Evolutionary conservation across 2,113 vertebrate species (phyloP), one percentile per base, ranked within the genome.

Genomic region (Gallinago jamesoni): DNA sequence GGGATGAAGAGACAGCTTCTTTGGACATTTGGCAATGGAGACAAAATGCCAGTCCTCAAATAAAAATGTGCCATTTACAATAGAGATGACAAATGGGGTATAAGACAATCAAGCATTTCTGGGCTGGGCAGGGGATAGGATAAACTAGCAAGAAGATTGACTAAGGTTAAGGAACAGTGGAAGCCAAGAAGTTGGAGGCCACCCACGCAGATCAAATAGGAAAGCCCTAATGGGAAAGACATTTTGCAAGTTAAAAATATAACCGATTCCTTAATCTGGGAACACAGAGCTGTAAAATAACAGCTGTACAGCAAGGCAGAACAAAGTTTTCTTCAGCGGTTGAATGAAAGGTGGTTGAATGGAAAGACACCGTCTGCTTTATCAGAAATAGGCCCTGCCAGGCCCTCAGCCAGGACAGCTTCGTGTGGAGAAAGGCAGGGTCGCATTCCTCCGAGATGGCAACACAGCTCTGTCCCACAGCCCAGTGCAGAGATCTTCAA

Each of bases 201-300:
- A 97, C 95, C 94, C 95, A 94, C 9, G 1, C 77, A 95, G 96
- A 97, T 96, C 93, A 97, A 97, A 85, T 27, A 20, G 60, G 60
- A 84, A 89, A 96, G 62, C 0, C 0, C 47, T 95, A 93, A 95
- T 83, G 93, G 78, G 55, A 96, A 96, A 96, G 93, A 90, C 93
- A 95, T 94, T 94, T 87, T 95, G 60, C 25, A 68, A 91, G 90
- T 89, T 94, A 96, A 93, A 97, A 96, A 89, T 92, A 78, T 17
- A 90, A 94, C 56, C 0, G 0, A 76, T 37, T 66, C 88, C 63
- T 90, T 93, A 81, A 83, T 92, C 73, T 91, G 60, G 77, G 48
- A 89, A 87, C 55, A 64, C 41, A 70, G 80, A 47, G 66, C 63
- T 78, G 75, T 92, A 95, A 95, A 96, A 93, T 87, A 95, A 97